Percentiles rank a stretch among this genome's conserved stretches.
phyloP scores from a whole-genome alignment of 1,140 invertebrate genomes.

The Bombus superbus region DNA sequence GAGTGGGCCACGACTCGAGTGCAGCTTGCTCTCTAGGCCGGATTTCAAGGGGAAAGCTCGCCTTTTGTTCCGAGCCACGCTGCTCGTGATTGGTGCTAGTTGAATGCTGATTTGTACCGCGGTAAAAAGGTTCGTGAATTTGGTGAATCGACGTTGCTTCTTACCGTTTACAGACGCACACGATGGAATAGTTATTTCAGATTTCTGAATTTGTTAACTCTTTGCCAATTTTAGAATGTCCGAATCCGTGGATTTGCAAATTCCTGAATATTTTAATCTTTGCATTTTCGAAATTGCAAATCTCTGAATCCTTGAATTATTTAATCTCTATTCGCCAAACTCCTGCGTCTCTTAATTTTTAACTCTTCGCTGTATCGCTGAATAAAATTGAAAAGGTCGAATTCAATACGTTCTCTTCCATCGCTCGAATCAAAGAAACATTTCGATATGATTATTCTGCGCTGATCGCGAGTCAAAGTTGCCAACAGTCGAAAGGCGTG shows the following conservation, averaged over 20 bases:
- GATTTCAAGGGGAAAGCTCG: slow-evolving; percentile 9
- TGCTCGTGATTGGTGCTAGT: not conserved
- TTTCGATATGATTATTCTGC: not conserved
- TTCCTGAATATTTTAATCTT: not conserved
- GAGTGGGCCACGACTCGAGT: not conserved
- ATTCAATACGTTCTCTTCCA: not conserved
- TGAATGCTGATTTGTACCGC: not conserved
- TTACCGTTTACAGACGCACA: not conserved
- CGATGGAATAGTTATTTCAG: too few relatives aligned
- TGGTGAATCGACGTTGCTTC: not conserved
- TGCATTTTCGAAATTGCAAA: not conserved
- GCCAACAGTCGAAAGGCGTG: not conserved
- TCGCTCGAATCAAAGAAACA: not conserved
- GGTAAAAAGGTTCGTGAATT: not conserved
- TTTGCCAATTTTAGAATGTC: not conserved
- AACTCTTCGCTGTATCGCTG: not conserved
- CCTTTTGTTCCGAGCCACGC: not conserved
- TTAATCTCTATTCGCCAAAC: not conserved
- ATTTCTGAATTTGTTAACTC: not conserved
- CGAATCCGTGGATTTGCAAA: not conserved
- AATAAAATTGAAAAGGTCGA: not conserved
- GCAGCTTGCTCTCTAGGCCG: not conserved
- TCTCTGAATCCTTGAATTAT: not conserved
- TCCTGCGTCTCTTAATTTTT: not conserved
- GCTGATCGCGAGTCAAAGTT: not conserved